Base-by-base conservation (phyloP, 1,140 invertebrate genomes). In the Protaetia brevitarsis region DNA sequence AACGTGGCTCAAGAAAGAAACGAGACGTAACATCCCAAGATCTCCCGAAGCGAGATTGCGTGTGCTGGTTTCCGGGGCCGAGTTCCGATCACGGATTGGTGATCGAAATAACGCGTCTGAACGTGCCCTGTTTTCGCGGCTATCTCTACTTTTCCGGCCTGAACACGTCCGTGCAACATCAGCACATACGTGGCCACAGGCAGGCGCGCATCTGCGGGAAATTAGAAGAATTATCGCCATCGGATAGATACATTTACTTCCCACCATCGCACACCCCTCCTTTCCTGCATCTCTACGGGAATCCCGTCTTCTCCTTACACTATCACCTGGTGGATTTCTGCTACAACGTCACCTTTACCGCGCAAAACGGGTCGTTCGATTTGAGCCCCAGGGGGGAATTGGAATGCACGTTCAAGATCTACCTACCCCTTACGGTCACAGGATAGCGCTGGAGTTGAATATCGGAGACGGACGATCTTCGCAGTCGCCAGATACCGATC, bases 251-350 rank as follows among this genome's bases (percentile, higher is more conserved):
- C 58, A 81, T 85, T 64, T 80, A 86, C 45, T 86, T 86, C 71
- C 78, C 79, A 19, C 76, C 80, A 0, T 80, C 80, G 27, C 78
- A 76, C 61, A 74, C 78, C 16, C 77, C 71, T 68, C 73, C 78
- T 0, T 69, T 75, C 28, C 68, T 87, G 63, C 79, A 82, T 67
- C 73, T 85, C 19, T 82, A 84, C 68, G 84, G 84, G 59, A 79
- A 79, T 73, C 85, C 85, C 30, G 80, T 83, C 71, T 88, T 88
- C 80, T 79, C 82, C 69, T 79, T 86, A 66, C 77, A 74, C 28
- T 87, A 85, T 77, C 82, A 81, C 68, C 74, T 84, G 62, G 86
- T 88, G 26, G 86, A 87, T 75, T 83, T 84, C 71, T 88, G 87
- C 67, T 87, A 87, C 72, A 85, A 87, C 74, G 79, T 87, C 36